Evolutionary conservation across 2,888 invertebrate genomes (phyloP).

Genomic region (Drosophila phalerata): DNA sequence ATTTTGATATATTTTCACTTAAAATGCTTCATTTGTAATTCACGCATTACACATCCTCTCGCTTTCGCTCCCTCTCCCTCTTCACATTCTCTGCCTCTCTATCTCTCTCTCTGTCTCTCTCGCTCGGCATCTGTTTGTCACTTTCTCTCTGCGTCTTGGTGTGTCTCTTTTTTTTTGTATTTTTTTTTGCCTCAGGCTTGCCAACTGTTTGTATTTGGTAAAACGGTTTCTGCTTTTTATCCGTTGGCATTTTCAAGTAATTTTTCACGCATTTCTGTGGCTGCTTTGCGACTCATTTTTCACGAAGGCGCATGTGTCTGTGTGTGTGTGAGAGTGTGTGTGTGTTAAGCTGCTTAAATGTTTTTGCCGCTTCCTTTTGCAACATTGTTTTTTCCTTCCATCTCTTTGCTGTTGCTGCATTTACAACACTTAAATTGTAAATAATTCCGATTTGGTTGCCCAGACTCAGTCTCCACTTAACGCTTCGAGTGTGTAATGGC

Average conservation of each 20-base stretch:
- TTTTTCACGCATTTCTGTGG: conserved; percentile 82
- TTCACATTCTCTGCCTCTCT: not conserved
- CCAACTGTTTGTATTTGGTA: conserved; percentile 65
- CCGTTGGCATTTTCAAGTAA: conserved; percentile 78
- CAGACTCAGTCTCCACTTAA: conserved; percentile 25
- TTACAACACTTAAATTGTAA: conserved; percentile 81
- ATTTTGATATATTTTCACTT: conserved; percentile 55
- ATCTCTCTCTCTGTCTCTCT: not conserved
- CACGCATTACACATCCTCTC: conserved; percentile 37
- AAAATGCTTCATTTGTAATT: conserved; percentile 53
- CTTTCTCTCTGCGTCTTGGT: conserved; percentile 25
- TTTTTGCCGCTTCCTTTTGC: conserved; percentile 62
- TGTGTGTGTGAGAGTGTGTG: conserved; percentile 35
- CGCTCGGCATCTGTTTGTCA: conserved; percentile 10
- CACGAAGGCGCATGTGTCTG: conserved; percentile 47
- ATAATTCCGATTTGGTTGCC: conserved; percentile 74
- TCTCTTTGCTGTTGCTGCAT: conserved; percentile 57
- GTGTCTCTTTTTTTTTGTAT: conserved; percentile 6
- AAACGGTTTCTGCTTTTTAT: conserved; percentile 69
- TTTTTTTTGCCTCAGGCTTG: conserved; percentile 45
- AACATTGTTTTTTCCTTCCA: conserved; percentile 41
- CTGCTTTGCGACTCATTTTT: conserved; percentile 81
- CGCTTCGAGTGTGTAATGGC: conserved; percentile 69
- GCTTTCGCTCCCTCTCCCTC: not conserved
- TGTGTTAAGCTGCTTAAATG: conserved; percentile 81